A percentile compares a stretch with the other conserved stretches of the same genome.
These are phyloP conservation scores for Trachelus tabidus DNA, from an alignment of 2,888 invertebrate species.

Conservation along the genomic window DNA sequence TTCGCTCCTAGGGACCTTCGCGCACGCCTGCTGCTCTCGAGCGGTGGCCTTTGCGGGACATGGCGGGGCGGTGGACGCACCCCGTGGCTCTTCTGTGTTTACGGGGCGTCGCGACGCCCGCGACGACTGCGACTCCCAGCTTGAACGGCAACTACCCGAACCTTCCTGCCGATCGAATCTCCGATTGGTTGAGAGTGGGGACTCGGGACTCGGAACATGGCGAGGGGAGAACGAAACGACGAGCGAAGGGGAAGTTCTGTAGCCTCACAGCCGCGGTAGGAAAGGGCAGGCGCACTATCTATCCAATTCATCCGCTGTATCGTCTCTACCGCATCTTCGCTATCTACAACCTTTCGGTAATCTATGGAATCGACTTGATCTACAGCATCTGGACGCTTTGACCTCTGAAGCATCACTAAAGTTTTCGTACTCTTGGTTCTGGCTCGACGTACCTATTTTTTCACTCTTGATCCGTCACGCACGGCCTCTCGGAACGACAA, in stretches of 20 bases:
- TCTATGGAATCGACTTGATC: no score
- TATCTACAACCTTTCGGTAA: background rate
- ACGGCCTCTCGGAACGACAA: no score
- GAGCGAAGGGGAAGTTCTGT: background rate
- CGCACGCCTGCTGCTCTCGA: constrained; percentile 4
- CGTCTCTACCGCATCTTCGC: background rate
- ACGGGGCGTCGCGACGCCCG: constrained; percentile 47
- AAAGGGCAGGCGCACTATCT: background rate
- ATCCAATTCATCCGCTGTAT: background rate
- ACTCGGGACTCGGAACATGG: constrained; percentile 15
- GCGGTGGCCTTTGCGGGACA: background rate
- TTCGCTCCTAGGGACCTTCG: background rate
- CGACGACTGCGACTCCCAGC: constrained; percentile 39
- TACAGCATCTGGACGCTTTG: no score
- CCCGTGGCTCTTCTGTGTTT: constrained; percentile 37
- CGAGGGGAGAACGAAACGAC: background rate
- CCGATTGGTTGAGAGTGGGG: constrained; percentile 51
- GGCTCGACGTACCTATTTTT: no score
- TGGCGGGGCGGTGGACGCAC: background rate
- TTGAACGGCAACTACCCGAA: constrained; percentile 31
- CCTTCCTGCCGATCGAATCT: constrained; percentile 49
- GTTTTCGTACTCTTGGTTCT: no score
- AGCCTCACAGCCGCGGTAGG: background rate
- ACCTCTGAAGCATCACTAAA: no score
- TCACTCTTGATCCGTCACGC: no score